Evolutionary conservation across 2,888 invertebrate species (phyloP).

Genomic region (Noctua pronuba): DNA sequence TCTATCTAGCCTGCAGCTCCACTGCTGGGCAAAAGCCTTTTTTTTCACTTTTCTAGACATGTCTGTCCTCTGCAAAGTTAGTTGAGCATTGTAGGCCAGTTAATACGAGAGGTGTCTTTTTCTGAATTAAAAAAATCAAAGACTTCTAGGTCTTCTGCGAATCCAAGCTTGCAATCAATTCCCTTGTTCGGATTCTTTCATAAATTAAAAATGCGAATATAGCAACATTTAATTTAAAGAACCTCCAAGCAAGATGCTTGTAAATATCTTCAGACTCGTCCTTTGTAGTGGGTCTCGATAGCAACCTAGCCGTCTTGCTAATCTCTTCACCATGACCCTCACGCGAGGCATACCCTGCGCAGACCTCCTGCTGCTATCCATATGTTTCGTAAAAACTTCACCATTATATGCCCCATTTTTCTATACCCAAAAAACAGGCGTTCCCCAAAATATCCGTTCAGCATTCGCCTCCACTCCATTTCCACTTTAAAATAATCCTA

Average conservation of each 20-base stretch:
- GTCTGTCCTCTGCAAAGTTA: neutral
- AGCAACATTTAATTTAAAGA: neutral
- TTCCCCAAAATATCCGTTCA: neutral
- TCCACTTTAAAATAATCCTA: neutral
- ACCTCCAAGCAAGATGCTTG: neutral
- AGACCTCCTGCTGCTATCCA: no score
- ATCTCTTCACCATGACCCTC: neutral
- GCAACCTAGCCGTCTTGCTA: neutral
- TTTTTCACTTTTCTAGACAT: neutral
- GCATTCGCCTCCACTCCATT: neutral
- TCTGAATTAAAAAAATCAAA: neutral
- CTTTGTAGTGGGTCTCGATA: neutral
- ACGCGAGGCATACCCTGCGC: no score
- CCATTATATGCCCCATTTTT: no score
- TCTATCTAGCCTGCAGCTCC: neutral
- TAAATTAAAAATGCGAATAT: neutral
- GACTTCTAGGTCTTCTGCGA: neutral
- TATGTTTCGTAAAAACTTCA: neutral
- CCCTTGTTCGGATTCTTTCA: neutral
- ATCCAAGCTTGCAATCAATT: constrained; percentile 2
- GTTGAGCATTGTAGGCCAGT: neutral
- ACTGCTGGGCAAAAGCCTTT: neutral
- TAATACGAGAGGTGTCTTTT: no score
- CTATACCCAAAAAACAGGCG: no score
- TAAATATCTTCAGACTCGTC: neutral